Conservation (phyloP, 2,113 vertebrate species). For the Panthera tigris region DNA sequence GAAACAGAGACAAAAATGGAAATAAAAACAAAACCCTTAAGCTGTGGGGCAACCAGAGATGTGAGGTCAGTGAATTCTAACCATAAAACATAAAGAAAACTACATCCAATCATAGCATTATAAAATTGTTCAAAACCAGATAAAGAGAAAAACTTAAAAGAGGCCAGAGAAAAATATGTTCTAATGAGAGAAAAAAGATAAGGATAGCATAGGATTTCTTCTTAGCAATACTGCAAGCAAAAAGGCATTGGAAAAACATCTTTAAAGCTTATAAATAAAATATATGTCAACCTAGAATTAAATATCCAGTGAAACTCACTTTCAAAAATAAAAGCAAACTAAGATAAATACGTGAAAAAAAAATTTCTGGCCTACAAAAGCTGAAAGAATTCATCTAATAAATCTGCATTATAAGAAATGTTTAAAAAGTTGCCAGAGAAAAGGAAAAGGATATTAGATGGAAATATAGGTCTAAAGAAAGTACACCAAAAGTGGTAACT, state of each 20-base stretch:
- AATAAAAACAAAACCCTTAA: neutral
- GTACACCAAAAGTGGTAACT: neutral
- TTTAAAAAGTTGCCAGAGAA: neutral
- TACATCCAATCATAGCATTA: neutral
- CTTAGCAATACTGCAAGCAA: neutral
- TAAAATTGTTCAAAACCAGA: neutral
- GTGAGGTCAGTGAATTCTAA: neutral
- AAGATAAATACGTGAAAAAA: neutral
- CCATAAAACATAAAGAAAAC: neutral
- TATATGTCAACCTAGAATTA: neutral
- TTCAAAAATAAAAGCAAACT: neutral
- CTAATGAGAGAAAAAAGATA: neutral
- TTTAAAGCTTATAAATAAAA: neutral
- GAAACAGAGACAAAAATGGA: neutral
- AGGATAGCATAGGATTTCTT: neutral
- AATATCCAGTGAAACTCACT: neutral
- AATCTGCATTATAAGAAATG: neutral
- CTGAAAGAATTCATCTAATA: constrained; percentile 3
- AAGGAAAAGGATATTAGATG: neutral
- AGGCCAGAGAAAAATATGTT: neutral
- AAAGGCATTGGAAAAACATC: neutral
- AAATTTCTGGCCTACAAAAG: neutral
- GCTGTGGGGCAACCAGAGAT: neutral
- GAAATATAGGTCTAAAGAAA: neutral
- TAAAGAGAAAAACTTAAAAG: constrained; percentile 4